phyloP scores from a whole-genome alignment of 1,140 invertebrate species.

The Pseudomyrmex dendroicus region DNA sequence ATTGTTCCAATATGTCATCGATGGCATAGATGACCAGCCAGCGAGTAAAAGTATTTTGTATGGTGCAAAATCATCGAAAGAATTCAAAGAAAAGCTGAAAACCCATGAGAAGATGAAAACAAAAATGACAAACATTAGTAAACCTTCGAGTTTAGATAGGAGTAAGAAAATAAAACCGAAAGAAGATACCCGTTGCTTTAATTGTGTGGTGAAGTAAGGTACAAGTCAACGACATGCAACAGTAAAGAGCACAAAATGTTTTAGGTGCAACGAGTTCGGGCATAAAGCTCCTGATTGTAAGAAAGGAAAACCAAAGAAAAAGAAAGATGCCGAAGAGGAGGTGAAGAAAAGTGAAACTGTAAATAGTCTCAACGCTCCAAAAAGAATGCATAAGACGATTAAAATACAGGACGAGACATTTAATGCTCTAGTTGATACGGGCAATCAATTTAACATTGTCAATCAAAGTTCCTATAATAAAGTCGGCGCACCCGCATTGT shows the following conservation, averaged over 20 bases:
- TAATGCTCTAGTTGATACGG: neutral
- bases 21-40: constrained; percentile 63
- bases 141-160: neutral
- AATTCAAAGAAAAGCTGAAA: constrained; percentile 61
- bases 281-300: constrained; percentile 3
- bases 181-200: neutral
- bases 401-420: neutral
- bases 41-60: constrained; percentile 56
- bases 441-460: neutral
- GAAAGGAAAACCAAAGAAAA: neutral
- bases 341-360: neutral
- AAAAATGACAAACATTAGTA: neutral
- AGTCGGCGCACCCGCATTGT: neutral
- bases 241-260: neutral
- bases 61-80: constrained; percentile 33
- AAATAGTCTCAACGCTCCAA: neutral
- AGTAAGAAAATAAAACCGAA: neutral
- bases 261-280: neutral
- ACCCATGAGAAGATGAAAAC: constrained; percentile 37
- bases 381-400: neutral
- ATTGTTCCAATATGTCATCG: constrained; percentile 70
- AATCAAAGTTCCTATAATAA: neutral
- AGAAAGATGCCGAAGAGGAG: constrained; percentile 8
- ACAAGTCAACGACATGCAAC: neutral
- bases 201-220: neutral